These are phyloP conservation scores for Drosophila fungiperda DNA, from an alignment of 2,888 invertebrate species.

Conservation along the genomic window DNA sequence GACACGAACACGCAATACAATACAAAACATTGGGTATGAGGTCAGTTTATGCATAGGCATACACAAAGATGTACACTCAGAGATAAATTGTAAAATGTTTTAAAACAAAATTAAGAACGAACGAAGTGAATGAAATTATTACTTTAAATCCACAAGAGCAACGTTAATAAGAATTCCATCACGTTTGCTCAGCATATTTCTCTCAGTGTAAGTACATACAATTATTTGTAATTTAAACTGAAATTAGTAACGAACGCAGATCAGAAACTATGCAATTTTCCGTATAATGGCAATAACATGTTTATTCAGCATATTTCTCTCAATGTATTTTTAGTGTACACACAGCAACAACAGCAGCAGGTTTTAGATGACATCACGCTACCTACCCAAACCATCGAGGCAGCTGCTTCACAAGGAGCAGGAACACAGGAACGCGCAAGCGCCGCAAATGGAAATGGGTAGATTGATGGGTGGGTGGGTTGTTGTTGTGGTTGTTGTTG, in stretches of 20 bases:
- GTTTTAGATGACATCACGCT: slow-evolving; percentile 78
- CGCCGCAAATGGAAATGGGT: slow-evolving; percentile 54
- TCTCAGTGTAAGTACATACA: neutral
- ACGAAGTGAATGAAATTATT: neutral
- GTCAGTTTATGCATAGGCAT: slow-evolving; percentile 28
- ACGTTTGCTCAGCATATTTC: neutral
- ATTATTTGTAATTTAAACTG: too few species aligned
- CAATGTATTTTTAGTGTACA: slow-evolving; percentile 17
- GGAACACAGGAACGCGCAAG: slow-evolving; percentile 42
- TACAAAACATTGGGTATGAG: slow-evolving; percentile 32
- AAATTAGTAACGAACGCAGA: too few species aligned
- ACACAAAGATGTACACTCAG: slow-evolving; percentile 10
- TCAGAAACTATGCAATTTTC: too few species aligned
- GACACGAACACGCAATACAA: slow-evolving; percentile 52
- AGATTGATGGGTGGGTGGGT: slow-evolving; percentile 1
- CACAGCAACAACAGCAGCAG: slow-evolving; percentile 37
- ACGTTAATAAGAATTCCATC: neutral
- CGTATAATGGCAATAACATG: neutral
- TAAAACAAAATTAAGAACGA: neutral
- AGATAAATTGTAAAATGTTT: neutral
- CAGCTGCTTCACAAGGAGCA: slow-evolving; percentile 9
- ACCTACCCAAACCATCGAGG: slow-evolving; percentile 8
- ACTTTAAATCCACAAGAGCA: neutral
- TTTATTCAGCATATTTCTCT: neutral
- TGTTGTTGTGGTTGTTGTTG: slow-evolving; percentile 1